Evolutionary conservation across 2,113 vertebrate genomes (phyloP), one percentile per base, ranked within the genome.

Genomic region (Monarcha castaneiventris): DNA sequence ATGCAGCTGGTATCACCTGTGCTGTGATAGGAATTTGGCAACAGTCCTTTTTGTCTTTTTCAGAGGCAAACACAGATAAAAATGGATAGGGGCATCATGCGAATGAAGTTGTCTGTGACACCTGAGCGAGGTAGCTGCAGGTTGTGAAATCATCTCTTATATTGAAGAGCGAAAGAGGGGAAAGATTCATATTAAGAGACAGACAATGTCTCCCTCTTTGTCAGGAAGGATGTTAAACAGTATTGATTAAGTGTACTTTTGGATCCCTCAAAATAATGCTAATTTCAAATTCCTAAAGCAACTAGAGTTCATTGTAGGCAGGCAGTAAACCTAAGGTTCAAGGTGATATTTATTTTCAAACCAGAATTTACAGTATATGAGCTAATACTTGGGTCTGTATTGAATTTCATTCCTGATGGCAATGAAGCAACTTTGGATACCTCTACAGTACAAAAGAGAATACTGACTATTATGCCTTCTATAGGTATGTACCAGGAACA

Each of bases 1-100:
- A 59, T 35, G 19, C 11, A 8, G 10, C 35, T 72, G 33, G 3
- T 23, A 67, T 44, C 0, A 0, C 14, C 39, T 67, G 11, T 0
- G 2, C 13, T 67, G 17, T 32, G 37, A 26, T 9, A 69, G 39
- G 9, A 25, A 33, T 92, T 86, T 68, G 48, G 22, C 29, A 89
- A 68, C 10, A 76, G 44, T 44, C 4, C 2, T 61, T 67, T 35
- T 5, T 82, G 11, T 29, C 22, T 85, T 69, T 44, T 83, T 37
- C 25, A 37, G 41, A 52, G 25, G 12, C 32, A 55, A 71, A 37
- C 5, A 32, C 9, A 75, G 16, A 21, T 75, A 61, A 51, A 87
- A 35, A 52, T 32, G 11, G 35, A 23, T 18, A 16, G 8, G 10
- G 7, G 1, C 8, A 55, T 74, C 46, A 3, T 6, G 20, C 3